phyloP scores from a whole-genome alignment of 2,113 vertebrate species.

The Chinchilla lanigera region DNA sequence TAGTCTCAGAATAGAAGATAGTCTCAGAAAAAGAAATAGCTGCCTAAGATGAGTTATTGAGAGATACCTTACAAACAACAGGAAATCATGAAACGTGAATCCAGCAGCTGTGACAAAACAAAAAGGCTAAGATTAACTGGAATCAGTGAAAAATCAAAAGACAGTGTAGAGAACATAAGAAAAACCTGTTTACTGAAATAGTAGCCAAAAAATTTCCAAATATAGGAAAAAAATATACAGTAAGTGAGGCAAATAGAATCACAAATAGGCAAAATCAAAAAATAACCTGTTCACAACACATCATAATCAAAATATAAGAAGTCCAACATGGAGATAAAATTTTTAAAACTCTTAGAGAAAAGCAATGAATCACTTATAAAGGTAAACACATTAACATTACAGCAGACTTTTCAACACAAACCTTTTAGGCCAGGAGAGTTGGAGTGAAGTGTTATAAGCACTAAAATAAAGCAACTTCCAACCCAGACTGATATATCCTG shows the following conservation, averaged over 20 bases:
- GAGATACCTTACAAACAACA: too few relatives aligned
- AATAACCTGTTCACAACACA: background rate
- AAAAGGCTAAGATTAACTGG: too few relatives aligned
- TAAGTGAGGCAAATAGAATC: too few relatives aligned
- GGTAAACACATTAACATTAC: background rate
- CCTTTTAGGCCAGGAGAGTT: background rate
- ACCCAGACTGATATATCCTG: background rate
- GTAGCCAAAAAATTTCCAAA: background rate
- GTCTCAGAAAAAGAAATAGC: too few relatives aligned
- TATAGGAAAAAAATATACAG: background rate
- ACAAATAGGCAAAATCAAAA: too few relatives aligned
- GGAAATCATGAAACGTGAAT: too few relatives aligned
- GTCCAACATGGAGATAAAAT: too few relatives aligned
- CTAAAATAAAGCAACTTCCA: background rate
- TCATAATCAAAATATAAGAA: background rate
- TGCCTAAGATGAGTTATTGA: too few relatives aligned
- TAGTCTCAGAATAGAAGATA: too few relatives aligned
- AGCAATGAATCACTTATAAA: background rate
- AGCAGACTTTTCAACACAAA: background rate
- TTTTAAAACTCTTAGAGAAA: background rate
- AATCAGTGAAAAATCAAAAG: too few relatives aligned
- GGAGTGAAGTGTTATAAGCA: background rate
- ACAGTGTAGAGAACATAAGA: too few relatives aligned
- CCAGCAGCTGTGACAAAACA: too few relatives aligned
- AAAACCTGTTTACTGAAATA: background rate